Base-by-base conservation (phyloP, 2,113 vertebrate genomes). In the Nestor notabilis region DNA sequence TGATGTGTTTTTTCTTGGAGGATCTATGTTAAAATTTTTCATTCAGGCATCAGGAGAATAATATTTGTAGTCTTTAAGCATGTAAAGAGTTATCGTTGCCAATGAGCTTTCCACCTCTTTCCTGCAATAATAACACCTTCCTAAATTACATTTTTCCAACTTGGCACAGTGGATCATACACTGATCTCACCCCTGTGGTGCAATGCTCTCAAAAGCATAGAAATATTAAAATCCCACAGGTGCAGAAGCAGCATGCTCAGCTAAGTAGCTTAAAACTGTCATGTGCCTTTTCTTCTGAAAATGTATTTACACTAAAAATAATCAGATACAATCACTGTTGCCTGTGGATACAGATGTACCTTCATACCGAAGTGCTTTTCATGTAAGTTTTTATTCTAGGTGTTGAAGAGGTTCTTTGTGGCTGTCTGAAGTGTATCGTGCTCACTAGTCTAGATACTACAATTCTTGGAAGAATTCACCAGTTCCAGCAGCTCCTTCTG, bases 251-350 rank as follows among this genome's bases (percentile, higher is more conserved):
- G 56, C 0, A 0, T 18, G 16, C 82, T 92, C 55, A 91, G 50
- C 65, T 94, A 75, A 93, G 60, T 66, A 93, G 69, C 81, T 95
- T 85, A 82, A 84, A 95, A 68, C 17, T 79, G 56, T 41, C 44
- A 24, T 3, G 29, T 87, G 56, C 52, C 19, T 94, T 93, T 94
- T 74, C 66, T 87, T 91, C 93, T 87, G 70, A 72, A 82, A 76
- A 72, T 37, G 31, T 87, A 82, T 94, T 96, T 87, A 87, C 68
- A 70, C 35, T 80, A 87, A 82, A 94, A 92, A 83, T 81, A 83
- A 82, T 64, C 65, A 79, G 84, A 83, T 89, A 5, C 46, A 84
- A 68, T 95, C 81, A 53, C 77, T 91, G 77, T 75, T 94, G 81
- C 74, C 83, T 78, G 58, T 89, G 84, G 84, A 83, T 89, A 76